Evolutionary conservation across 2,113 vertebrate genomes (phyloP), one percentile per base, ranked within the genome.

Genomic region (Equus quagga): DNA sequence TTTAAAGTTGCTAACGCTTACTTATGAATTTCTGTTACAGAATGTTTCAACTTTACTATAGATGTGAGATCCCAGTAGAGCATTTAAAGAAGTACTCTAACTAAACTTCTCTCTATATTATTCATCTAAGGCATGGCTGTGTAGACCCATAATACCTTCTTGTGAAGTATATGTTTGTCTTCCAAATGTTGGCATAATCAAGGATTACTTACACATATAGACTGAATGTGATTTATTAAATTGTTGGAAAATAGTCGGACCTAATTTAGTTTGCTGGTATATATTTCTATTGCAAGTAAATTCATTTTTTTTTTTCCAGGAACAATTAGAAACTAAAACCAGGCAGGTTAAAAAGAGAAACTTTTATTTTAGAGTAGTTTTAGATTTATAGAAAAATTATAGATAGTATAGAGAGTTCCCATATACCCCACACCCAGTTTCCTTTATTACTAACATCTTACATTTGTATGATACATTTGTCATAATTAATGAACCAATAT

Each of bases 61-160:
- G 26, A 81, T 13, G 36, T 81, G 82, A 83, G 31, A 78, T 76
- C 44, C 8, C 36, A 70, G 83, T 76, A 64, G 6, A 83, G 33
- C 14, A 92, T 49, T 88, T 78, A 41, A 62, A 92, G 65, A 83
- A 82, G 56, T 64, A 75, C 56, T 92, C 46, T 67, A 92, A 78
- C n/a, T 67, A 82, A 91, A 91, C 41, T 56, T 92, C 21, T 36
- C 7, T 75, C 6, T 80, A 23, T n/a, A 21, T 49, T 92, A 18
- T 92, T 56, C 13, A 73, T 56, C 33, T 73, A 72, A 96, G 62
- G n/a, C 51, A 62, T 72, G 58, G 21, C 26, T 87, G 33, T 86
- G 8, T 69, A 86, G 41, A 33, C 18, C 31, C 33, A 51, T 64
- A 49, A 89, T 81, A 80, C 26, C 76, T 2, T 70, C n/a, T 51